These are phyloP conservation scores for Noctua janthe DNA, from an alignment of 2,888 invertebrate genomes.

Conservation along the genomic window DNA sequence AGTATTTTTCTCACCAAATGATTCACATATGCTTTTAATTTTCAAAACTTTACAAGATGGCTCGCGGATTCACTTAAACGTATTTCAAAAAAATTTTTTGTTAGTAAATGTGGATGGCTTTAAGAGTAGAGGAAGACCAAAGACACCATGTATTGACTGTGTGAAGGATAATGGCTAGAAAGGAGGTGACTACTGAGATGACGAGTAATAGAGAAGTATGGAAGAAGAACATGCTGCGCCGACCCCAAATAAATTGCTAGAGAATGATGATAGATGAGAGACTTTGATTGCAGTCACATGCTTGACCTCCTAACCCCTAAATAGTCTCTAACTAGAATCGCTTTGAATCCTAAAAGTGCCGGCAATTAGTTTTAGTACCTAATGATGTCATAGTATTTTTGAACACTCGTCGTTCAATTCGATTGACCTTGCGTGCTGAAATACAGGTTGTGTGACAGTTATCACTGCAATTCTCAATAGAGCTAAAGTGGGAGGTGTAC, in stretches of 20 bases:
- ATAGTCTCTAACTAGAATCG: constrained; percentile 42
- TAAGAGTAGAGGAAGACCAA: background rate
- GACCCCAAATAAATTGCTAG: background rate
- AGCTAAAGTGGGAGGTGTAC: constrained; percentile 73
- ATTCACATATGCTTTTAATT: constrained; percentile 41
- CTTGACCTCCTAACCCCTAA: constrained; percentile 21
- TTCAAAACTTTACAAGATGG: background rate
- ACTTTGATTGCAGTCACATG: constrained; percentile 47
- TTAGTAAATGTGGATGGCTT: background rate
- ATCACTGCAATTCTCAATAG: constrained; percentile 75
- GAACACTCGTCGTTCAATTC: constrained; percentile 67
- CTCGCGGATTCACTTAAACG: constrained; percentile 6
- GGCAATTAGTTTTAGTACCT: constrained; percentile 61
- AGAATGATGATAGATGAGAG: background rate
- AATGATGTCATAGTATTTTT: constrained; percentile 75
- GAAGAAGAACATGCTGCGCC: background rate
- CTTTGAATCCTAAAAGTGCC: constrained; percentile 51
- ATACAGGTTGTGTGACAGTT: constrained; percentile 76
- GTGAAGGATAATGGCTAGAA: background rate
- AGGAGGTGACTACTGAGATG: too few species aligned
- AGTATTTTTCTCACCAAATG: constrained; percentile 34
- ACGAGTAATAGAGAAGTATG: background rate
- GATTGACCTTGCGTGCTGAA: constrained; percentile 76
- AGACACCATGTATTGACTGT: background rate
- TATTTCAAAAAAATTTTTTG: constrained; percentile 9